These are phyloP conservation scores for Stigmatopora argus DNA, from an alignment of 2,113 vertebrate genomes.

Conservation along the genomic window DNA sequence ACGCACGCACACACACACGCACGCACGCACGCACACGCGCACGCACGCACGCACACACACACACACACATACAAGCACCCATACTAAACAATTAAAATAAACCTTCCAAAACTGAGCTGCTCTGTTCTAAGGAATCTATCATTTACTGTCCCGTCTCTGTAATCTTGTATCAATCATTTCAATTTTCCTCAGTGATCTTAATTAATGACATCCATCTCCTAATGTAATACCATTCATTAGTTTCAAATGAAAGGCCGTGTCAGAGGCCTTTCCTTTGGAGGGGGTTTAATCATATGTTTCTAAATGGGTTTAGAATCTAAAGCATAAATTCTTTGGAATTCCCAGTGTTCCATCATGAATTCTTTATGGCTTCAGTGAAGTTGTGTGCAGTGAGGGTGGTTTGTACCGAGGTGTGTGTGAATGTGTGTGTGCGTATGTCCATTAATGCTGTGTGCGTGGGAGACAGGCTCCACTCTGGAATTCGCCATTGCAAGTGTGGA, in stretches of 20 bases:
- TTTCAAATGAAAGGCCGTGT: slow-evolving; percentile 13
- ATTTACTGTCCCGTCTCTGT: slow-evolving; percentile 43
- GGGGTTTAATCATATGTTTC: slow-evolving; percentile 7
- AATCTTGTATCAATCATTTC: slow-evolving; percentile 40
- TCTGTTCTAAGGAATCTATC: slow-evolving; percentile 2
- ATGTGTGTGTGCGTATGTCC: slow-evolving; percentile 56
- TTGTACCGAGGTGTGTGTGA: slow-evolving; percentile 57
- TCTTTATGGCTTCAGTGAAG: slow-evolving; percentile 36
- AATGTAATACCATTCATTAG: slow-evolving; percentile 44
- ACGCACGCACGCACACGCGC: too few species aligned
- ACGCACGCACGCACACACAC: too few species aligned
- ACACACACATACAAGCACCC: slow-evolving; percentile 5
- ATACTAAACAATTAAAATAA: slow-evolving; percentile 11
- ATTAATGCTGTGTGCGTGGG: slow-evolving; percentile 68
- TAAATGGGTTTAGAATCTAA: slow-evolving; percentile 16
- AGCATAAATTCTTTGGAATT: slow-evolving; percentile 29
- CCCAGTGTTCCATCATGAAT: slow-evolving; percentile 25
- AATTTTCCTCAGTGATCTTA: slow-evolving; percentile 31
- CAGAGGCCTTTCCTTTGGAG: slow-evolving; percentile 9
- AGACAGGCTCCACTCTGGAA: slow-evolving; percentile 55
- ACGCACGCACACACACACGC: too few species aligned
- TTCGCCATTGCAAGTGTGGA: slow-evolving; percentile 45
- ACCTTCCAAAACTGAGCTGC: slow-evolving; percentile 25
- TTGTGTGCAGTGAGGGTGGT: slow-evolving; percentile 36
- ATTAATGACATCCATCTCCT: slow-evolving; percentile 61